Base-by-base conservation (phyloP, 1,140 invertebrate species). In the Spodoptera frugiperda region DNA sequence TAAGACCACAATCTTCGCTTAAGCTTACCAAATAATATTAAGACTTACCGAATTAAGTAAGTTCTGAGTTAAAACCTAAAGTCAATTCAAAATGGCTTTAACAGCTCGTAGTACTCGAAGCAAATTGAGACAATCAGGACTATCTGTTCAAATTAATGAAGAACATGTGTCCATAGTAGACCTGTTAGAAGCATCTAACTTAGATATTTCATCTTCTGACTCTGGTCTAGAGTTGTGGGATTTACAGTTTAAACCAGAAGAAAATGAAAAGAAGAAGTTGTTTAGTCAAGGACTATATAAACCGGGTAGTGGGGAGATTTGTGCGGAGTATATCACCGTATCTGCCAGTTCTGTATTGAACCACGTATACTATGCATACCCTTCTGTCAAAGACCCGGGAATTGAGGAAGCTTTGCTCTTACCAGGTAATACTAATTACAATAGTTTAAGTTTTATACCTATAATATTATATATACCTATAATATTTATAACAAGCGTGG, bases 341-440 rank as follows among this genome's bases (percentile, higher is more conserved):
- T 95, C 94, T 9, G 87, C 85, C 10, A 95, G 94, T 76, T 92
- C 93, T 1, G 76, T 95, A 6, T 73, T 92, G 2, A 81, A 87
- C 74, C 93, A 95, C 82, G 86, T 87, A 3, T 90, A 93, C 51
- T 95, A 91, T 79, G 80, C 84, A 30, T 95, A 94, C 78, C 94
- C 94, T 17, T 83, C 83, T 11, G 65, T 94, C 54, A 73, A 78
- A 48, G 94, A 95, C 84, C 94, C 94, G 1, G 94, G 94, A 21
- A 89, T 95, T 53, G 76, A 86, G 17, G 86, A 88, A 70, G 94
- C 94, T 14, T 85, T 94, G 53, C 80, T 90, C 8, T 82, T 82
- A 14, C 84, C 59, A 33, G 59, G 59, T 61, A 44, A 17, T 2
- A 44, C n/a, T n/a, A n/a, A n/a, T n/a, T n/a, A n/a, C n/a, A n/a